These are phyloP conservation scores for Falco concolor DNA, from an alignment of 2,797 vertebrate species.

Conservation along the genomic window DNA sequence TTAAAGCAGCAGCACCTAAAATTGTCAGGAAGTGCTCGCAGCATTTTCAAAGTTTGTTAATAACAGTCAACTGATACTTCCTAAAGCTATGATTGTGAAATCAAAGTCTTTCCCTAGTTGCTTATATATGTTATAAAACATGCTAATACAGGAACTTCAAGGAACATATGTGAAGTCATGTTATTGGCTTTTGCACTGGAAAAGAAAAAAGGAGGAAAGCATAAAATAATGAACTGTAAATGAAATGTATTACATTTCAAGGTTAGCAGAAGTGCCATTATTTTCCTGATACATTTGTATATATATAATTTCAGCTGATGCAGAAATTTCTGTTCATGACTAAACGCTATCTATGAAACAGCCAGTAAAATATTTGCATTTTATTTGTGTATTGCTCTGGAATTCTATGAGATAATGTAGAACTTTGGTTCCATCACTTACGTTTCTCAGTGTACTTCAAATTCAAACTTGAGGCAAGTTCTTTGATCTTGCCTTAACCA, in stretches of 20 bases:
- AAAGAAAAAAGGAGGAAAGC: background rate
- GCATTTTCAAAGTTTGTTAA: background rate
- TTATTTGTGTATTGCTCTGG: background rate
- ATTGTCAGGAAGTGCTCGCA: background rate
- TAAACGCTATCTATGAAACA: background rate
- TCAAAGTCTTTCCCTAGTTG: background rate
- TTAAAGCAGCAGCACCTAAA: background rate
- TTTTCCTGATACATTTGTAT: background rate
- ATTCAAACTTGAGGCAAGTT: background rate
- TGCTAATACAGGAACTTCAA: background rate
- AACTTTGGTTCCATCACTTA: background rate
- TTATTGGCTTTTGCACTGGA: background rate
- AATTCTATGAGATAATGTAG: background rate
- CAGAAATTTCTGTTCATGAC: background rate
- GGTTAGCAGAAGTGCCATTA: background rate
- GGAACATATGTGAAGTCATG: background rate
- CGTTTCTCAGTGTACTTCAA: background rate
- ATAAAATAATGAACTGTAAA: background rate
- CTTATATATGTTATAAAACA: background rate
- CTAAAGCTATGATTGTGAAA: background rate
- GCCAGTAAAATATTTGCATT: background rate
- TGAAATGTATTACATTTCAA: background rate
- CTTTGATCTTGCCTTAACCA: background rate
- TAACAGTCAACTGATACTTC: background rate
- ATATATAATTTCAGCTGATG: background rate